Percentiles rank a stretch among this genome's conserved stretches.
phyloP scores from a whole-genome alignment of 2,113 vertebrate species.

The Conger conger region DNA sequence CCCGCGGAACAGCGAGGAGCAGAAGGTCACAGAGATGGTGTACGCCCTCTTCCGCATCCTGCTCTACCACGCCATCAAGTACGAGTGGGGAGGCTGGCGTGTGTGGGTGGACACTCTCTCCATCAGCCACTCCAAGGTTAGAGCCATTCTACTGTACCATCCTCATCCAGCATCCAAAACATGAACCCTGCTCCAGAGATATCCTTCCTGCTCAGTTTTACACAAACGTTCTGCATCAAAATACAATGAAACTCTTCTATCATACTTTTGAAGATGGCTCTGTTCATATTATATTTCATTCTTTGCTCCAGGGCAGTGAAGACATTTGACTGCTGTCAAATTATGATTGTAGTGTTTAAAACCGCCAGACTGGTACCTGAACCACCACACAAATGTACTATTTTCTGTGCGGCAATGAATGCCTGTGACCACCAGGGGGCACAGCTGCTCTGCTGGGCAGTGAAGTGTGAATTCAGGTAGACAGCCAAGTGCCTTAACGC shows the following conservation, averaged over 20 bases:
- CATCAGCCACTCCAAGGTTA: conserved; percentile 98
- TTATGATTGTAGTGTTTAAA: conserved; percentile 61
- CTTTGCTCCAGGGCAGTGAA: conserved; percentile 58
- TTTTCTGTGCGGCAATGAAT: conserved; percentile 11
- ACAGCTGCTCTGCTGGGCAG: conserved; percentile 54
- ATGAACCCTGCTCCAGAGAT: not conserved
- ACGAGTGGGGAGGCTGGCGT: conserved; percentile 98
- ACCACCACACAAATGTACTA: conserved; percentile 44
- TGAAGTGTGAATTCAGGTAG: not conserved
- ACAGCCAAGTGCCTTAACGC: not conserved
- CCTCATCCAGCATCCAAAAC: conserved; percentile 3
- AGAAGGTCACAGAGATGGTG: conserved; percentile 98
- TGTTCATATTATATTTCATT: conserved; percentile 65
- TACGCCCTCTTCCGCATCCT: conserved; percentile 96
- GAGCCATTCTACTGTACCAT: conserved; percentile 35
- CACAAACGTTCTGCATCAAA: conserved; percentile 40
- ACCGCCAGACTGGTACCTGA: conserved; percentile 54
- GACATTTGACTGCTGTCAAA: conserved; percentile 69
- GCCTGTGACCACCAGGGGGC: conserved; percentile 64
- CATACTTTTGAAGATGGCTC: conserved; percentile 59
- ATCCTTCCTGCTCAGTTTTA: not conserved
- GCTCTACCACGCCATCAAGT: conserved; percentile 96
- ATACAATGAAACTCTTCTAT: conserved; percentile 60
- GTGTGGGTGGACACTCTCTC: conserved; percentile 98
- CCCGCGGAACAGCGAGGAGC: conserved; percentile 87